phyloP scores from a whole-genome alignment of 1,140 invertebrate species.

The Mylabris phalerata region DNA sequence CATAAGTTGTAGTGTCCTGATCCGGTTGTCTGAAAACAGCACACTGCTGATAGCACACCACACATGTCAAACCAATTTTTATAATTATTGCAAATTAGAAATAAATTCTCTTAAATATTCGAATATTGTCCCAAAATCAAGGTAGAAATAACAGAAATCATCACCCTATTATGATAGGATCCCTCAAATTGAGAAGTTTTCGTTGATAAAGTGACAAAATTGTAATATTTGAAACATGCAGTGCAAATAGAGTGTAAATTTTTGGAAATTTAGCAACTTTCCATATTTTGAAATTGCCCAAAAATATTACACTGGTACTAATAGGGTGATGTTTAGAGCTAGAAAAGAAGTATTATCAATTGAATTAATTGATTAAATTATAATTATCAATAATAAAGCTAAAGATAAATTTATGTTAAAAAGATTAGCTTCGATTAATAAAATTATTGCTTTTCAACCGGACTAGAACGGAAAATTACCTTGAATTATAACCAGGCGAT shows the following conservation, averaged over 20 bases:
- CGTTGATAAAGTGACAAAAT: no score
- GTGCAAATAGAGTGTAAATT: not conserved
- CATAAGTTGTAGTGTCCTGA: constrained; percentile 69
- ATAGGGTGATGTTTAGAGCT: no score
- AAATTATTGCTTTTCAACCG: no score
- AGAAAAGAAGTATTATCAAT: no score
- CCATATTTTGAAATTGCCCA: no score
- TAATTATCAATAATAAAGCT: not conserved
- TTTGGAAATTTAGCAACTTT: no score
- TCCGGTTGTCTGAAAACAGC: constrained; percentile 73
- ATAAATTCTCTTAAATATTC: no score
- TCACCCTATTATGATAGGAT: not conserved
- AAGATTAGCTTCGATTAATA: no score
- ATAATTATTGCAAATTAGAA: not conserved
- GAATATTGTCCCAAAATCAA: not conserved
- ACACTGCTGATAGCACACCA: constrained; percentile 46
- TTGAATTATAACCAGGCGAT: constrained; percentile 43
- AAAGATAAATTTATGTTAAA: not conserved
- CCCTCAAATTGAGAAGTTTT: not conserved
- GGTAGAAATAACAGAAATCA: not conserved
- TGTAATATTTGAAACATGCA: constrained; percentile 2
- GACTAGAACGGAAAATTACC: constrained; percentile 27
- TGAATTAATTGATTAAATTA: not conserved
- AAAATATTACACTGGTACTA: no score
- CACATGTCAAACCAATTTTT: constrained; percentile 18